Evolutionary conservation across 2,797 vertebrate genomes (phyloP).

Genomic region (Bovichtus variegatus): DNA sequence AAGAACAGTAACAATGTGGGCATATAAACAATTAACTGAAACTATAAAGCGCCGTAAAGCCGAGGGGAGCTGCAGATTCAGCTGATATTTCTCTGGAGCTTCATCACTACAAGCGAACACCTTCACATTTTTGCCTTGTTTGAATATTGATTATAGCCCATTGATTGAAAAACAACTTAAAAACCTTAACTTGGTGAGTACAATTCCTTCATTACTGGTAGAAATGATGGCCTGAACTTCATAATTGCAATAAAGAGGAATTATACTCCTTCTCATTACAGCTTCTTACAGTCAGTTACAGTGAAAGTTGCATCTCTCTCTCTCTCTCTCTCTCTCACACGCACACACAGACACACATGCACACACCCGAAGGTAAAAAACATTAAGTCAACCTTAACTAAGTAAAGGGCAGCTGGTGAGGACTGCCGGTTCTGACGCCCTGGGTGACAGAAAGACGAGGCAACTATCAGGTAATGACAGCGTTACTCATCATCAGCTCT

Average conservation of each 20-base stretch:
- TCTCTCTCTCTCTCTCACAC: background rate
- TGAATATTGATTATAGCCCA: background rate
- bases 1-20: too few relatives aligned
- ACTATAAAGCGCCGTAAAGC: too few relatives aligned
- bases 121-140: too few relatives aligned
- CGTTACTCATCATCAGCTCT: constrained; percentile 42
- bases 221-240: background rate
- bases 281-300: background rate
- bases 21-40: too few relatives aligned
- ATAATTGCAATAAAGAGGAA: background rate
- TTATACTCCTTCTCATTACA: background rate
- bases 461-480: constrained; percentile 51
- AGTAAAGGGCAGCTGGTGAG: constrained; percentile 54
- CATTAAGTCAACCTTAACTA: constrained; percentile 27
- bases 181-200: too few relatives aligned
- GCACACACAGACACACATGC: background rate
- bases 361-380: constrained; percentile 13
- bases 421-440: constrained; percentile 7
- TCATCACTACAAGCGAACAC: too few relatives aligned
- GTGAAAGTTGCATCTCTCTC: background rate
- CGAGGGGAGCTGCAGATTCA: too few relatives aligned
- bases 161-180: background rate
- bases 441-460: constrained; percentile 12
- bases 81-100: too few relatives aligned
- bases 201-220: background rate